phyloP scores from a whole-genome alignment of 1,140 invertebrate genomes.

The Cydia fagiglandana region DNA sequence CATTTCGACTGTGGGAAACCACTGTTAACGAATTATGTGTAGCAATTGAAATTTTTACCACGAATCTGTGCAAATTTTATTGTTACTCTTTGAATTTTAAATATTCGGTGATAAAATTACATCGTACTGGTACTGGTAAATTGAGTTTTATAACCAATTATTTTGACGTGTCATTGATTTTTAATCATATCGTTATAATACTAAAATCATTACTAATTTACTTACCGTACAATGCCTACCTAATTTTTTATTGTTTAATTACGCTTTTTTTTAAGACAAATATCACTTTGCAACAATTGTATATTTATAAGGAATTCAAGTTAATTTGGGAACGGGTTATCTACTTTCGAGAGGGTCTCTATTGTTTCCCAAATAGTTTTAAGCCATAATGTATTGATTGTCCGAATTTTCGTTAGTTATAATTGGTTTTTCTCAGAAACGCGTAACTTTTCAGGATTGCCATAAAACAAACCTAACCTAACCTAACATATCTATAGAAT shows the following conservation, averaged over 20 bases:
- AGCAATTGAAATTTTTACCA: constrained; percentile 26
- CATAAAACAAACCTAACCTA: no score
- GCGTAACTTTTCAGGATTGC: no score
- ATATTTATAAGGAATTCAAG: neutral
- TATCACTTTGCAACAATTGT: neutral
- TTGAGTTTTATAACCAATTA: neutral
- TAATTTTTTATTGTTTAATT: neutral
- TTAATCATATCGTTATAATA: neutral
- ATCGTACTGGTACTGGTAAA: neutral
- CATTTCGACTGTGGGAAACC: constrained; percentile 23
- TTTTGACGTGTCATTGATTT: no score
- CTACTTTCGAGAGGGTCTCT: neutral
- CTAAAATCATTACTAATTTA: neutral
- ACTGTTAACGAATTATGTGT: constrained; percentile 25
- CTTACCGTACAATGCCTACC: neutral
- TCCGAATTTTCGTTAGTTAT: no score
- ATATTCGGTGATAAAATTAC: neutral
- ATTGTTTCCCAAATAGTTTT: no score
- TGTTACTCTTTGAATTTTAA: neutral
- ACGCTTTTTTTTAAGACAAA: neutral
- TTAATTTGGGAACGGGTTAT: neutral
- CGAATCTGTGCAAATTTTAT: constrained; percentile 17
- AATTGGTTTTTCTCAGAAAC: no score
- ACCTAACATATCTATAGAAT: no score
- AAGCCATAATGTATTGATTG: no score